These are phyloP conservation scores for Oncorhynchus keta DNA, from an alignment of 2,113 vertebrate species.

Conservation along the genomic window DNA sequence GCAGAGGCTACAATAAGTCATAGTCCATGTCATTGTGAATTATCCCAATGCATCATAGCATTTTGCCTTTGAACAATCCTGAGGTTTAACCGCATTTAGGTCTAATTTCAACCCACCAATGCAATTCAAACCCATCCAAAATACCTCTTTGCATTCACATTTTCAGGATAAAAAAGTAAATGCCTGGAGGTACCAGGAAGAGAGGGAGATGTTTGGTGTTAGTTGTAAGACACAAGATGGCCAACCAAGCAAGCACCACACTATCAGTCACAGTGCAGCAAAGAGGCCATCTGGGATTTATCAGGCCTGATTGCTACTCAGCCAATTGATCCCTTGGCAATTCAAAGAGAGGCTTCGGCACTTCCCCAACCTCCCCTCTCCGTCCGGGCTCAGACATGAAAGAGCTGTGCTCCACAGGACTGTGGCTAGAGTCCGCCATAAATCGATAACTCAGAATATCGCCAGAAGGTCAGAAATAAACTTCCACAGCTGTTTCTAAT, in stretches of 20 bases:
- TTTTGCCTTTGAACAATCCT: not conserved
- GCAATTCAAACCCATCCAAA: not conserved
- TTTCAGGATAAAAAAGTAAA: too few relatives aligned
- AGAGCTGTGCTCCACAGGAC: slow-evolving; percentile 14
- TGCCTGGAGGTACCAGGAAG: too few relatives aligned
- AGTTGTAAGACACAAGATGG: too few relatives aligned
- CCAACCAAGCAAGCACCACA: too few relatives aligned
- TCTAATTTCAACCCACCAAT: not conserved
- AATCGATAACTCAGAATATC: slow-evolving; percentile 8
- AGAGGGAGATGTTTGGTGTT: too few relatives aligned
- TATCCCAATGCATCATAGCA: not conserved
- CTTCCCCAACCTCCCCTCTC: not conserved
- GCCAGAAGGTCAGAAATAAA: slow-evolving; percentile 16
- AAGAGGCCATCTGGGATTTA: slow-evolving; percentile 3
- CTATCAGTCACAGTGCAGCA: not conserved
- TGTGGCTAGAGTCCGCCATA: not conserved
- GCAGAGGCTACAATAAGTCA: not conserved
- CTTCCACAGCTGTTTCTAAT: too few relatives aligned
- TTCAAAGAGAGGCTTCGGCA: not conserved
- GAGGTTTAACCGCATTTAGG: not conserved
- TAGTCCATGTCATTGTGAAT: not conserved
- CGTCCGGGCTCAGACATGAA: not conserved
- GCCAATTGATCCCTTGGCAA: not conserved
- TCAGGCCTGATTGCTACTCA: not conserved
- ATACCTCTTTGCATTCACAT: too few relatives aligned